Evolutionary conservation across 2,113 vertebrate species (phyloP).

Genomic region (Ictalurus punctatus): DNA sequence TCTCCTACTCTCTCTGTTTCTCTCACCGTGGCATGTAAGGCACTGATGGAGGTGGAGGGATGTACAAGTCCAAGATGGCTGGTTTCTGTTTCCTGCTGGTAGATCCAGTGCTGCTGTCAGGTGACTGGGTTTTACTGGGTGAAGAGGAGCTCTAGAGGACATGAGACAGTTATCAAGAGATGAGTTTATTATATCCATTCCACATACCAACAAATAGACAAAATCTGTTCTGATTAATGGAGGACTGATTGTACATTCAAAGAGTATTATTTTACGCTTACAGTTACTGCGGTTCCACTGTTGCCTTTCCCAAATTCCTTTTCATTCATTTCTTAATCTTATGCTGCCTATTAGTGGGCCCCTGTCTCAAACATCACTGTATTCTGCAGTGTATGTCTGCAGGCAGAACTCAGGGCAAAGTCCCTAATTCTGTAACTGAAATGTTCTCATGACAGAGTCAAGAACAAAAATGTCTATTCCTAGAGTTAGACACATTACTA

Average conservation of each 20-base stretch:
- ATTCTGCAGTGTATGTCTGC: background rate
- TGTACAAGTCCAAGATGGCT: constrained; percentile 84
- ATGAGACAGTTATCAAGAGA: background rate
- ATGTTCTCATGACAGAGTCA: background rate
- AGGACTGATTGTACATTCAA: background rate
- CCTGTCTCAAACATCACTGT: background rate
- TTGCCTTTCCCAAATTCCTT: constrained; percentile 1
- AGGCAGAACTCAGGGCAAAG: background rate
- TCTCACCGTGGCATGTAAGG: constrained; percentile 85
- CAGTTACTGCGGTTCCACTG: background rate
- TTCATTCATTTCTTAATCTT: constrained; percentile 2
- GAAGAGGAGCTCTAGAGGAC: constrained; percentile 72
- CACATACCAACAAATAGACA: constrained; percentile 41
- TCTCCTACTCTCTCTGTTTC: constrained; percentile 49
- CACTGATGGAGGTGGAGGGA: constrained; percentile 85
- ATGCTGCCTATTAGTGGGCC: background rate
- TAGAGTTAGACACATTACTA: background rate
- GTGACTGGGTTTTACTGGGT: constrained; percentile 67
- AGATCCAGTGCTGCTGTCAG: constrained; percentile 72
- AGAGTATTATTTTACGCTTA: background rate
- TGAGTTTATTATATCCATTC: background rate
- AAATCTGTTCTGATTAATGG: background rate
- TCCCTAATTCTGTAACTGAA: background rate
- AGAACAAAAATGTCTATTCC: background rate
- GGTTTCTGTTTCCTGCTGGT: constrained; percentile 81